These are phyloP conservation scores for Adelphocoris suturalis DNA, from an alignment of 2,888 invertebrate species.

Conservation along the genomic window DNA sequence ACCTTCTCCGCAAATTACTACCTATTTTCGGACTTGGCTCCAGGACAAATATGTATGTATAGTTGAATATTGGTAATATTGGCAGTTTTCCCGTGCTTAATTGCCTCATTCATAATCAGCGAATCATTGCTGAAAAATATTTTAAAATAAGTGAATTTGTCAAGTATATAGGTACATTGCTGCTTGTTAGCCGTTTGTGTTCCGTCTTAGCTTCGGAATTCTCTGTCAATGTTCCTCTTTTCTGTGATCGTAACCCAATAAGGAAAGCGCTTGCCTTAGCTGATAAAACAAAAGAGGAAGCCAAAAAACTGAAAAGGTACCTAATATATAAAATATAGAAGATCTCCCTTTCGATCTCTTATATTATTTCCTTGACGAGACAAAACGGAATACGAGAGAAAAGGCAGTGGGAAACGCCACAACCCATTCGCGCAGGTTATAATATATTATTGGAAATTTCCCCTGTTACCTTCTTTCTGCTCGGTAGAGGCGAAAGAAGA, in stretches of 20 bases:
- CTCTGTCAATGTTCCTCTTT: background rate
- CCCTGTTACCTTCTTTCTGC: constrained; percentile 16
- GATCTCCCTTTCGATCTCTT: constrained; percentile 3
- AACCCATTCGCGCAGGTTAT: constrained; percentile 44
- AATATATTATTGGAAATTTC: constrained; percentile 53
- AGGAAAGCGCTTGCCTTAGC: background rate
- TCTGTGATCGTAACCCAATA: constrained; percentile 27
- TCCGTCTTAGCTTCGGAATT: background rate
- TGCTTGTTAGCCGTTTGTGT: too few species aligned
- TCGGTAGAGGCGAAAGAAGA: background rate
- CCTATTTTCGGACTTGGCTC: too few species aligned
- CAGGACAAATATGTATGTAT: too few species aligned
- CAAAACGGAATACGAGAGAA: background rate
- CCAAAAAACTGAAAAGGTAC: background rate
- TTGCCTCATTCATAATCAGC: too few species aligned
- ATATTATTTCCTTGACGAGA: constrained; percentile 21
- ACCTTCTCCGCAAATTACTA: too few species aligned
- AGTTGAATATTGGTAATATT: too few species aligned
- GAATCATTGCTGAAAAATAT: too few species aligned
- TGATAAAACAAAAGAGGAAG: background rate
- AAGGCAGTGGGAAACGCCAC: constrained; percentile 36
- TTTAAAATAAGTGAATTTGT: too few species aligned
- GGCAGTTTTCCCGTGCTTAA: too few species aligned
- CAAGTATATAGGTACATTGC: too few species aligned
- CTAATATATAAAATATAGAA: background rate